phyloP scores from a whole-genome alignment of 2,888 invertebrate species.

The Drosophila pseudotakahashii region DNA sequence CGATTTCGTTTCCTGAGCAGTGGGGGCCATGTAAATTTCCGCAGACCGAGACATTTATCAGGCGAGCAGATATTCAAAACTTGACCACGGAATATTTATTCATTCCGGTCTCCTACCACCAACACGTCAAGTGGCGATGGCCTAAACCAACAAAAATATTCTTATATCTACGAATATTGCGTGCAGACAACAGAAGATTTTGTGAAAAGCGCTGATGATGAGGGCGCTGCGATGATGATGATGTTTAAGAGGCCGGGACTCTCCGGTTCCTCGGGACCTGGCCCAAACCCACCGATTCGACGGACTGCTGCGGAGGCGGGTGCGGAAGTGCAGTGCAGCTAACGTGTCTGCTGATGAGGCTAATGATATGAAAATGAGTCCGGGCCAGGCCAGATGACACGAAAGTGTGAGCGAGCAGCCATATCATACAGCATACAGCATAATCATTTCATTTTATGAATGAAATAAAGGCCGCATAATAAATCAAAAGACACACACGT shows the following conservation, averaged over 20 bases:
- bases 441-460: constrained; percentile 71
- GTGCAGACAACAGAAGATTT: constrained; percentile 71
- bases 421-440: constrained; percentile 7
- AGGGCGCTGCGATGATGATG: constrained; percentile 56
- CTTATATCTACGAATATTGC: constrained; percentile 49
- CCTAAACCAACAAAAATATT: constrained; percentile 59
- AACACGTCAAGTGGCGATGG: constrained; percentile 33
- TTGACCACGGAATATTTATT: constrained; percentile 54
- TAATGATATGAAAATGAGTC: constrained; percentile 82
- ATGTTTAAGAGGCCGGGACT: constrained; percentile 50
- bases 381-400: constrained; percentile 71
- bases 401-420: constrained; percentile 50
- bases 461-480: constrained; percentile 63
- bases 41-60: constrained; percentile 63
- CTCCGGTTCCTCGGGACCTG: not conserved
- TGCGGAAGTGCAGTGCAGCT: constrained; percentile 44
- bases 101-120: constrained; percentile 39
- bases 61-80: constrained; percentile 65
- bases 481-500: constrained; percentile 68
- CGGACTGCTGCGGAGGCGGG: constrained; percentile 7
- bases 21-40: constrained; percentile 61
- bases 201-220: constrained; percentile 52
- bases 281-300: not conserved
- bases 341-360: constrained; percentile 60
- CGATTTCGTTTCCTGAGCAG: constrained; percentile 66